Evolutionary conservation across 2,113 vertebrate genomes (phyloP), one percentile per base, ranked within the genome.

Genomic region (Cisticola juncidis): DNA sequence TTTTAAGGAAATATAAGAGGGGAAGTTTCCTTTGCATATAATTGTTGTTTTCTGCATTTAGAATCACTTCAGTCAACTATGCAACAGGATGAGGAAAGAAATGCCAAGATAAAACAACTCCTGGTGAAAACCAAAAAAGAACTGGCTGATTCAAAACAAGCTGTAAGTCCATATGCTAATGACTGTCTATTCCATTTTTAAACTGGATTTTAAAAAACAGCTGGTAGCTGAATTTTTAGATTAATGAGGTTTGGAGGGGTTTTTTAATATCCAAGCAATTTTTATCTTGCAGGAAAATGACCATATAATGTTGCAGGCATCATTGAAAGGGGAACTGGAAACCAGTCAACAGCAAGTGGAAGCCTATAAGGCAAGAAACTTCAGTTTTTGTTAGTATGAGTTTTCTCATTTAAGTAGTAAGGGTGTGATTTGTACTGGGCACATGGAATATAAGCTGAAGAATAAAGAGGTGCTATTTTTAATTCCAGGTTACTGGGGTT

Each of bases 111-210:
- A 94, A 99, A 99, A 97, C 99, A 99, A 83, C 94, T 99, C 86
- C 98, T 99, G 86, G 98, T 99, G 95, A 99, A 99, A 96, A 99
- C 99, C 42, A 99, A 99, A 91, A 99, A 99, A 93, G 99, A 99
- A 36, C 97, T 99, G 95, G 97, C 99, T 24, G 99, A 99, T 93
- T 97, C 98, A 84, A 99, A 99, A 92, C 99, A 99, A 96, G 97
- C 98, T 86, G 99, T 99, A 95, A 98, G 98, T 98, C 35, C 22
- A 70, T 79, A 40, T 94, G 35, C 88, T 35, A 40, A 20, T 83
- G 61, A 40, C 65, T 29, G 1, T 72, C 8, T 65, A 20, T 88
- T 90, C 26, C 35, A 3, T 72, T 83, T 81, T 71, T 62, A 66
- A 91, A 31, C 21, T 48, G 33, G 35, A 9, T 85, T 69, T 76